phyloP scores from a whole-genome alignment of 2,888 invertebrate species.

The Microctonus hyperodae region DNA sequence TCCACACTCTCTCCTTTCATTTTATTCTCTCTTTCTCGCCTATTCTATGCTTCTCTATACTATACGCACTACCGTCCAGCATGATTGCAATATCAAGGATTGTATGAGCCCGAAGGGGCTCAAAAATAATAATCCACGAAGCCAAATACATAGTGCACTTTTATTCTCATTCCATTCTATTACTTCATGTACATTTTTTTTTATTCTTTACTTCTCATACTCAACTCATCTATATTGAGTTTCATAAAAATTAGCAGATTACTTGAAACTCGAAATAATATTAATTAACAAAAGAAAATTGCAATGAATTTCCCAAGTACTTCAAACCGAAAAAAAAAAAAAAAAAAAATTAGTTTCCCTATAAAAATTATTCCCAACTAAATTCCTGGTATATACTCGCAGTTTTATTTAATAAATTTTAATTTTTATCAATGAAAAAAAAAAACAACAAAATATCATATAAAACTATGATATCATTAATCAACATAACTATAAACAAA shows the following conservation, averaged over 20 bases:
- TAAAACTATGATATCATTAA: too few species aligned
- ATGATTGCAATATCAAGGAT: conserved; percentile 29
- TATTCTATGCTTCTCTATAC: neutral
- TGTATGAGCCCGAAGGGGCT: conserved; percentile 24
- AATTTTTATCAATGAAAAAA: too few species aligned
- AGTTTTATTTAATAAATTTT: too few species aligned
- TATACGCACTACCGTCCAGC: conserved; percentile 14
- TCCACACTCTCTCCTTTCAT: neutral
- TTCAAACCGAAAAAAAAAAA: neutral
- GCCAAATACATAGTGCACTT: conserved; percentile 27
- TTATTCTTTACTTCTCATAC: neutral
- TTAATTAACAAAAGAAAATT: neutral
- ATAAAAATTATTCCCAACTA: neutral
- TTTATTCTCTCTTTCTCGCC: neutral
- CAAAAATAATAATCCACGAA: conserved; percentile 28
- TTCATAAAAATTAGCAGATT: neutral
- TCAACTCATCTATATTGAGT: neutral
- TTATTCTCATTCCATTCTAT: conserved; percentile 12
- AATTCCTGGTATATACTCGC: too few species aligned
- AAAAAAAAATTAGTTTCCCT: neutral
- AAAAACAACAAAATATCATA: too few species aligned
- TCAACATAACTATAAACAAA: too few species aligned
- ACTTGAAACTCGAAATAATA: neutral
- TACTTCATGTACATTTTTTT: neutral
- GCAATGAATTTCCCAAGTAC: neutral